Conservation (phyloP, 2,797 vertebrate genomes). For the Chloroceryle inda region DNA sequence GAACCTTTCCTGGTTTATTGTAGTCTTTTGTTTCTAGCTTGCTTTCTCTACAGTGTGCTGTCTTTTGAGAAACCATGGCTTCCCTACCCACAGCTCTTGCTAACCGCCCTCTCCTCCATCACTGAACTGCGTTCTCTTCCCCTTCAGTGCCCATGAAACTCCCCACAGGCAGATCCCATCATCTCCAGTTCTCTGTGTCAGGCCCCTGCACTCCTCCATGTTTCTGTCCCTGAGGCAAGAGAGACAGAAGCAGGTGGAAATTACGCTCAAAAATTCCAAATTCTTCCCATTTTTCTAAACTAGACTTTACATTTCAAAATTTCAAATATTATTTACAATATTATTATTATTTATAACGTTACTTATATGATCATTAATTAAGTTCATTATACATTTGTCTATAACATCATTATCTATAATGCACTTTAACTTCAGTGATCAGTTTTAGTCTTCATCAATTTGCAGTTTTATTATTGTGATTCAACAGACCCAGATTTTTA, state of each 20-base stretch:
- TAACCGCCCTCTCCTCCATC: not conserved
- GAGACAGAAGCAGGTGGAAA: not conserved
- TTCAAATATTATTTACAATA: not conserved
- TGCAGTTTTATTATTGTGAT: not conserved
- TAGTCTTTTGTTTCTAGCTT: not conserved
- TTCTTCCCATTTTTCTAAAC: not conserved
- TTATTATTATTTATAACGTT: not conserved
- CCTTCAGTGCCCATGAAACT: not conserved
- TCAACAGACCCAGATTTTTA: conserved; percentile 6
- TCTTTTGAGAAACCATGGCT: not conserved
- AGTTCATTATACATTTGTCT: accelerated
- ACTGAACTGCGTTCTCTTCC: not conserved
- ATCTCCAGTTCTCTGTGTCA: not conserved
- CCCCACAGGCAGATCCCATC: not conserved
- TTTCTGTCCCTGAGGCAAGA: not conserved
- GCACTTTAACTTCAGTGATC: not conserved
- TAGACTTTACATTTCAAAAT: not conserved
- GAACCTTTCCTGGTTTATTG: not conserved
- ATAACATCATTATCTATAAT: not conserved
- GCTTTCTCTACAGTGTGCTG: not conserved
- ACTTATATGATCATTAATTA: not conserved
- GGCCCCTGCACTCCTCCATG: not conserved
- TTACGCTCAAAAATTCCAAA: not conserved
- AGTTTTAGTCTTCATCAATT: not conserved
- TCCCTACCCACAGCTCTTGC: not conserved